Evolutionary conservation across 2,797 vertebrate species (phyloP).

Genomic region (Tamandua tetradactyla): DNA sequence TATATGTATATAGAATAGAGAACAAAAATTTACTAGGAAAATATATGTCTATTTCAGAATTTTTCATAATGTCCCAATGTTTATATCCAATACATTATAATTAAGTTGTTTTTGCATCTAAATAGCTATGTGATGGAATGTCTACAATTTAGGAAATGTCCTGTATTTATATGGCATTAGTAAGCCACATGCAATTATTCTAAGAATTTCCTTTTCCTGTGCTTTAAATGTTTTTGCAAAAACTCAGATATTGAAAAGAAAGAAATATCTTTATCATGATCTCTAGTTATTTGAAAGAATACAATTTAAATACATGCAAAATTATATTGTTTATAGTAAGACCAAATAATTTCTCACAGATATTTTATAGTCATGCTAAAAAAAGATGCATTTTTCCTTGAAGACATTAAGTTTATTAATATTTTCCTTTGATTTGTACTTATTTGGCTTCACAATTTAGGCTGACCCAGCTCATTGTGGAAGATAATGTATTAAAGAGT

Average conservation of each 20-base stretch:
- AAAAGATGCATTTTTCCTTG: not conserved
- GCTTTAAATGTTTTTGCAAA: not conserved
- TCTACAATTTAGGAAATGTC: not conserved
- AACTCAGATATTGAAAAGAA: not conserved
- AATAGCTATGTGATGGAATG: not conserved
- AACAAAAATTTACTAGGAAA: not conserved
- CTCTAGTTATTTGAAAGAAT: constrained; percentile 36
- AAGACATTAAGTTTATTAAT: not conserved
- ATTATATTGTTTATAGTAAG: not conserved
- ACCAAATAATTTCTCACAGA: not conserved
- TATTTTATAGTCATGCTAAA: not conserved
- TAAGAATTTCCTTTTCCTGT: not conserved
- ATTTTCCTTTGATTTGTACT: not conserved
- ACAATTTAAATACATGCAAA: not conserved
- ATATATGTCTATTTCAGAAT: not conserved
- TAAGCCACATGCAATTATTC: not conserved
- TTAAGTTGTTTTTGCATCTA: constrained; percentile 37
- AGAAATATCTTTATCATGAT: constrained; percentile 7
- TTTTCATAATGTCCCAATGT: not conserved
- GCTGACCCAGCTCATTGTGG: not conserved
- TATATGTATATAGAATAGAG: not conserved
- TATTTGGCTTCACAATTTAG: constrained; percentile 15
- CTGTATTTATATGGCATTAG: not conserved
- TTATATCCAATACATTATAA: not conserved
- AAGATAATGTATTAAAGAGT: not conserved